Evolutionary conservation across 2,113 vertebrate genomes (phyloP).

Genomic region (Burhinus bistriatus): DNA sequence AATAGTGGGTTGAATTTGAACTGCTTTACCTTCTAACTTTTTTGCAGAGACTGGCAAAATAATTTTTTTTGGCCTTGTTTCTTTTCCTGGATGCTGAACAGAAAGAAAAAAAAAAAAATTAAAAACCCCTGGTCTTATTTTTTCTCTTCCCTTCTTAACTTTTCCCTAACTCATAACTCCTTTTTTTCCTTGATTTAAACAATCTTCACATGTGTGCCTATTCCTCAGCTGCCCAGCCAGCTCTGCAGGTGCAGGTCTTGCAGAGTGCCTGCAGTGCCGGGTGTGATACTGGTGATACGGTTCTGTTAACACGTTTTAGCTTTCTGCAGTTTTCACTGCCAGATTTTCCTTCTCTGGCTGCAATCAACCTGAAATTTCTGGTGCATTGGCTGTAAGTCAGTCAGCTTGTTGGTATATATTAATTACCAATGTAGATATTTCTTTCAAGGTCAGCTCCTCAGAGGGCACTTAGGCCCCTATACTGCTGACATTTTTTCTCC

Average conservation of each 20-base stretch:
- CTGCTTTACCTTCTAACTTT: neutral
- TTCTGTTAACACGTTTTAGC: neutral
- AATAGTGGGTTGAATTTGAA: neutral
- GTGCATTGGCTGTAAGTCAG: neutral
- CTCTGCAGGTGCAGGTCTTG: neutral
- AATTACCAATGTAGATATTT: neutral
- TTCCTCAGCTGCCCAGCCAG: neutral
- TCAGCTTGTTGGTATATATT: neutral
- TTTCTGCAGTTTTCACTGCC: neutral
- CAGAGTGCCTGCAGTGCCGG: neutral
- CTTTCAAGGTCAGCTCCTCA: neutral
- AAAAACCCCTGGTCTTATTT: neutral
- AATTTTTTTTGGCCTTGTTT: neutral
- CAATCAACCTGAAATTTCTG: neutral
- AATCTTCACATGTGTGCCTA: neutral
- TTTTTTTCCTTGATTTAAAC: neutral
- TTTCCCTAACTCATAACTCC: neutral
- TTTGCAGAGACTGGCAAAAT: neutral
- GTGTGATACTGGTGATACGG: rapidly evolving
- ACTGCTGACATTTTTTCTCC: neutral
- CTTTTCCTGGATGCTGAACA: neutral
- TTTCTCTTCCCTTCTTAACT: neutral
- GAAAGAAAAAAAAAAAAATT: too few species aligned
- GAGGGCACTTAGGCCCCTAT: neutral
- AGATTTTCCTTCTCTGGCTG: neutral